Evolutionary conservation across 2,113 vertebrate genomes (phyloP).

Genomic region (Chaenocephalus aceratus): DNA sequence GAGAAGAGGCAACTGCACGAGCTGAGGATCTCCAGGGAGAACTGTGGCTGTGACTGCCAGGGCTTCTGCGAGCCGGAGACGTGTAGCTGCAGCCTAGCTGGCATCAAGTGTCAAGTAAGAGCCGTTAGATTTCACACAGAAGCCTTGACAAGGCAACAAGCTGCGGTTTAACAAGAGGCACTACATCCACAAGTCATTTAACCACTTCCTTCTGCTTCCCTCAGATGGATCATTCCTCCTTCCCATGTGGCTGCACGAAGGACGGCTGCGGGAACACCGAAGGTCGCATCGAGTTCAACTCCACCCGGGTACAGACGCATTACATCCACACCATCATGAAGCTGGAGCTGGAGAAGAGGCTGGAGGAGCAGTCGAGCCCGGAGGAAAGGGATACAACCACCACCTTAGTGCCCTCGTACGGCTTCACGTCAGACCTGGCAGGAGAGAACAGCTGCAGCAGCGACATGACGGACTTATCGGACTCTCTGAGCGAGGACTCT

Average conservation of each 20-base stretch:
- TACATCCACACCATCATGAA: constrained; percentile 97
- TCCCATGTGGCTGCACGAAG: constrained; percentile 95
- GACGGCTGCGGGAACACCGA: constrained; percentile 93
- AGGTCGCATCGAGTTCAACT: constrained; percentile 96
- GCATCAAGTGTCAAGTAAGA: constrained; percentile 97
- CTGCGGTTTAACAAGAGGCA: not conserved
- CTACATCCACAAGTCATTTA: not conserved
- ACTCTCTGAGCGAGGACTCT: constrained; percentile 87
- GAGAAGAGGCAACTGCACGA: constrained; percentile 94
- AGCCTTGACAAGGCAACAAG: not conserved
- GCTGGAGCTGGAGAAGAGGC: constrained; percentile 91
- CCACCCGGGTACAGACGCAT: constrained; percentile 93
- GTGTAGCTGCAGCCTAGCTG: constrained; percentile 93
- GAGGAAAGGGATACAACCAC: constrained; percentile 73
- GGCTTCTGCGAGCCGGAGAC: constrained; percentile 95
- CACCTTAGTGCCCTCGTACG: constrained; percentile 80
- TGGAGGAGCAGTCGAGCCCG: constrained; percentile 81
- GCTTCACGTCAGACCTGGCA: constrained; percentile 84
- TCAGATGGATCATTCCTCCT: constrained; percentile 97
- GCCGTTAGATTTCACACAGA: not conserved
- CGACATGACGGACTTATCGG: constrained; percentile 91
- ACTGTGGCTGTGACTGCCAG: constrained; percentile 94
- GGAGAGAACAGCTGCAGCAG: constrained; percentile 94
- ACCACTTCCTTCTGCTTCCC: constrained; percentile 8
- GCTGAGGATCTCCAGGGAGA: constrained; percentile 91